phyloP scores from a whole-genome alignment of 2,113 vertebrate genomes.

The Pseudorasbora parva region DNA sequence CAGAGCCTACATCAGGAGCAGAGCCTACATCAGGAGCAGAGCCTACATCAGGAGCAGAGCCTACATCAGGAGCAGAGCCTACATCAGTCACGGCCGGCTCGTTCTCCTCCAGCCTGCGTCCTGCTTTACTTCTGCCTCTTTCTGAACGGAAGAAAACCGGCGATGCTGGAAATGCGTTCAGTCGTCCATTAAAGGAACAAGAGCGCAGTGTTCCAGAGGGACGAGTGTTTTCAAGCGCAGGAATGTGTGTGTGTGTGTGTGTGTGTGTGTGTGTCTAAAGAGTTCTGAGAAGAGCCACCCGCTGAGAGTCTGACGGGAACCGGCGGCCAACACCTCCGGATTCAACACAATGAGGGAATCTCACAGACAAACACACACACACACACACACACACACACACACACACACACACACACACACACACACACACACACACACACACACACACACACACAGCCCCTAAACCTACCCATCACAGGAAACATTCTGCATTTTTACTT shows the following conservation, averaged over 20 bases:
- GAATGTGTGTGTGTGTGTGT: slow-evolving; percentile 24
- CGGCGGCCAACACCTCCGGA: neutral
- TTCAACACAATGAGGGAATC: neutral
- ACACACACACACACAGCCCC: no score
- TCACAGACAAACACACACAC: slow-evolving; percentile 10
- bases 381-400: no score
- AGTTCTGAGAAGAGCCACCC: slow-evolving; percentile 65
- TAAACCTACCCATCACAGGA: no score
- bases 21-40: no score
- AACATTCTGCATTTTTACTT: no score
- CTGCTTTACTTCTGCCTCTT: neutral
- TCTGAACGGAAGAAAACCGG: slow-evolving; percentile 46
- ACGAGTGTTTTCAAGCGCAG: slow-evolving; percentile 67
- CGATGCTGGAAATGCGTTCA: slow-evolving; percentile 65
- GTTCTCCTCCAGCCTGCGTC: no score
- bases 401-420: no score
- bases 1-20: no score
- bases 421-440: no score
- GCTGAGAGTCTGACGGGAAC: slow-evolving; percentile 67
- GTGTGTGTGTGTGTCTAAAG: slow-evolving; percentile 50
- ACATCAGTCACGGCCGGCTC: no score
- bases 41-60: no score
- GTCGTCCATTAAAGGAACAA: slow-evolving; percentile 63
- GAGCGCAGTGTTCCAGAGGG: slow-evolving; percentile 65
- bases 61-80: no score